Conservation (phyloP, 1,140 invertebrate genomes). For the Gonioctena quinquepunctata region DNA sequence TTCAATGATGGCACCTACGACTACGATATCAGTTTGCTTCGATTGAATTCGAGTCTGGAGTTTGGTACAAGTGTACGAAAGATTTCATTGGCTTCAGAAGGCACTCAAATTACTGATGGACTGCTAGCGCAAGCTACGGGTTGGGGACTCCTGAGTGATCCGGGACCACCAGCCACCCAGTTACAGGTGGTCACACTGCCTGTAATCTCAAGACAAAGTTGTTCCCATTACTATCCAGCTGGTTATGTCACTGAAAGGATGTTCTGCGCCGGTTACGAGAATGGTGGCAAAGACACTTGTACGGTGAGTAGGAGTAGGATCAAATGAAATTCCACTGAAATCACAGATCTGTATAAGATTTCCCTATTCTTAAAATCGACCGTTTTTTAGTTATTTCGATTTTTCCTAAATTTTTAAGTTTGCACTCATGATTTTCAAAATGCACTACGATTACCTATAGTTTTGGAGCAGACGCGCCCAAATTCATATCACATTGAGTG, state of each 20-base stretch:
- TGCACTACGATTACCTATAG: no score
- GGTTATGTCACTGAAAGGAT: slow-evolving; percentile 44
- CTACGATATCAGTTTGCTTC: slow-evolving; percentile 61
- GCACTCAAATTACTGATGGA: slow-evolving; percentile 5
- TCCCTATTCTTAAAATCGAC: no score
- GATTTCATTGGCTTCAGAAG: not conserved
- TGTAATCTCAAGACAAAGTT: slow-evolving; percentile 40
- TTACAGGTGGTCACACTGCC: slow-evolving; percentile 50
- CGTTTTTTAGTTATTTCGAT: no score
- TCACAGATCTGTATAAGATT: no score
- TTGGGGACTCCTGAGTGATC: slow-evolving; percentile 57
- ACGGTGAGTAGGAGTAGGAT: no score
- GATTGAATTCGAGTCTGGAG: slow-evolving; percentile 37
- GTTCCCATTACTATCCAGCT: slow-evolving; percentile 37
- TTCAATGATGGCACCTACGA: slow-evolving; percentile 55
- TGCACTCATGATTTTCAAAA: no score
- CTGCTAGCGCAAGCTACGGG: slow-evolving; percentile 59
- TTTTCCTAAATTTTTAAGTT: no score
- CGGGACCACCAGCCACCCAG: slow-evolving; percentile 10
- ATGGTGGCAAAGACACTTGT: slow-evolving; percentile 32
- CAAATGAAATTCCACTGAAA: no score
- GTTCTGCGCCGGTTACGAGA: slow-evolving; percentile 54
- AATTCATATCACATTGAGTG: no score
- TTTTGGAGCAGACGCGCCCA: no score
- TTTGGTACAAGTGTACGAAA: not conserved